phyloP scores from a whole-genome alignment of 2,888 invertebrate species.

The Idaea biselata region DNA sequence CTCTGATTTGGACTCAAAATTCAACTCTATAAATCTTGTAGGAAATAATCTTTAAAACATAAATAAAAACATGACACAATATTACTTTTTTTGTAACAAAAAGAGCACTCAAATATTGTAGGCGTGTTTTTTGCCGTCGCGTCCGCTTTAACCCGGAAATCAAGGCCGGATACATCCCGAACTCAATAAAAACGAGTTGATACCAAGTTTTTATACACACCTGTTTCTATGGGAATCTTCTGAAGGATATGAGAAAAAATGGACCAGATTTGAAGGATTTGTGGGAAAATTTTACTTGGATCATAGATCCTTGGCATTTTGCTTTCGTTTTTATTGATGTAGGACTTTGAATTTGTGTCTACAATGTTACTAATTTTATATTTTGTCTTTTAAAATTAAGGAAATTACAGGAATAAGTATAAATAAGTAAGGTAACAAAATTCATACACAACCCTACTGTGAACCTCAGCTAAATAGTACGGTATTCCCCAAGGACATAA shows the following conservation, averaged over 20 bases:
- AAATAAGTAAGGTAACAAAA: neutral
- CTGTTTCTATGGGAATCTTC: constrained; percentile 67
- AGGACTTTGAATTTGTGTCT: neutral
- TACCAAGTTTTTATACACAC: constrained; percentile 62
- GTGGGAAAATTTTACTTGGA: neutral
- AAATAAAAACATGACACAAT: constrained; percentile 1
- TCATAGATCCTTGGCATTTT: neutral
- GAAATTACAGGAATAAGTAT: neutral
- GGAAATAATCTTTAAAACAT: constrained; percentile 4
- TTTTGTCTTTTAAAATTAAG: neutral
- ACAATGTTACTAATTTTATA: neutral
- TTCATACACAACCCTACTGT: neutral
- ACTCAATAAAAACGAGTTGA: constrained; percentile 71
- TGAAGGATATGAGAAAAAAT: constrained; percentile 44
- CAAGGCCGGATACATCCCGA: constrained; percentile 59
- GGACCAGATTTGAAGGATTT: constrained; percentile 38
- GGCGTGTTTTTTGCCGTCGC: constrained; percentile 47
- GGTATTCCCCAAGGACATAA: neutral
- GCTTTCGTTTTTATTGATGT: neutral
- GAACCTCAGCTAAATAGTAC: neutral
- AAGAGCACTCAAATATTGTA: constrained; percentile 55
- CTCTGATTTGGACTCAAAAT: neutral
- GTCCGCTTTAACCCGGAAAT: constrained; percentile 67
- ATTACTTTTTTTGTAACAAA: constrained; percentile 41
- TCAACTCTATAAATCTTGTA: neutral